Evolutionary conservation across 64 coral and sea anemone species (phyloP).

Genomic region (Platygyra sinensis): DNA sequence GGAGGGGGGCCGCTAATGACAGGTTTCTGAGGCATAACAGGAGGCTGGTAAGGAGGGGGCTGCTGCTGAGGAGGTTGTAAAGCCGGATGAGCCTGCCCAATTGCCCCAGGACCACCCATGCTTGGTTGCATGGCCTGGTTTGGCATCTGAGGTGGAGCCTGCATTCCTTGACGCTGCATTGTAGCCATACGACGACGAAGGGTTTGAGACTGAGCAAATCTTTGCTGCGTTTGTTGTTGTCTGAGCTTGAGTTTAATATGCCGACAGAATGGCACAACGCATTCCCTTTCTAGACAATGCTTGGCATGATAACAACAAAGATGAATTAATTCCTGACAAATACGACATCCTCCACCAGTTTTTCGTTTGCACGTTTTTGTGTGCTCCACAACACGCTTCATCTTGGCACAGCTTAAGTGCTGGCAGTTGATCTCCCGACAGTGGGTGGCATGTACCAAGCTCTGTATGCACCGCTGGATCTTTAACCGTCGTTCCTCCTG

Average conservation of each 20-base stretch:
- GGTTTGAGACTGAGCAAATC: conserved; percentile 89
- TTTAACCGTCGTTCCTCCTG: conserved; percentile 91
- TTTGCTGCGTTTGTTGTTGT: conserved; percentile 97
- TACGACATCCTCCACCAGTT: conserved; percentile 87
- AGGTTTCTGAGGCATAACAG: conserved; percentile 85
- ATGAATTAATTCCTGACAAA: conserved; percentile 97
- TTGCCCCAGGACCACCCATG: conserved; percentile 35
- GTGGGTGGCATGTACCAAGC: conserved; percentile 94
- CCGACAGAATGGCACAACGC: conserved; percentile 95
- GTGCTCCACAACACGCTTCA: conserved; percentile 98
- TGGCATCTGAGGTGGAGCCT: conserved; percentile 52
- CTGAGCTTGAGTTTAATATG: conserved; percentile 97
- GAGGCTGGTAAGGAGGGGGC: conserved; percentile 65
- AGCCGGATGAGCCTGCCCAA: conserved; percentile 56
- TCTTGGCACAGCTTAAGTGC: conserved; percentile 88
- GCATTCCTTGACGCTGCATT: conserved; percentile 66
- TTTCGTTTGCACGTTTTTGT: conserved; percentile 95
- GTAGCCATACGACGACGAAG: conserved; percentile 91
- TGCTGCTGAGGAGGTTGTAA: conserved; percentile 67
- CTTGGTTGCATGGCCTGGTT: conserved; percentile 33
- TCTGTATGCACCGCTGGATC: conserved; percentile 96
- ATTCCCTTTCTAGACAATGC: conserved; percentile 90
- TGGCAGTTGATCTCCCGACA: conserved; percentile 74
- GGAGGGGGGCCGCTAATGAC: conserved; percentile 76
- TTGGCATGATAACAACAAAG: conserved; percentile 99